Evolutionary conservation across 2,888 invertebrate species (phyloP).

Genomic region (Tenthredo mesomela): DNA sequence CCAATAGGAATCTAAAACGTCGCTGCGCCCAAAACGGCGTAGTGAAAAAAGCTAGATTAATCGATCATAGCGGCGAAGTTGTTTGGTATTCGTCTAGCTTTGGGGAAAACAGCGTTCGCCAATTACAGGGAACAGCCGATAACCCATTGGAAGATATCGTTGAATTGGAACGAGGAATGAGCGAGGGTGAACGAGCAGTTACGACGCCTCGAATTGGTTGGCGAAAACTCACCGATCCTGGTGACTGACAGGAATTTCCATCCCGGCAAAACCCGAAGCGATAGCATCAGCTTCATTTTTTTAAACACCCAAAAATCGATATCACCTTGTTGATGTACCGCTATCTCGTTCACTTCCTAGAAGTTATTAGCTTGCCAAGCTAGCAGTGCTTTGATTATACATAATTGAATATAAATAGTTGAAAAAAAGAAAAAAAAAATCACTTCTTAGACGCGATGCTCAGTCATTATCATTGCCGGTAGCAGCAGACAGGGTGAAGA

Average conservation of each 20-base stretch:
- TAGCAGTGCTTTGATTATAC: constrained; percentile 8
- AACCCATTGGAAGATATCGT: constrained; percentile 45
- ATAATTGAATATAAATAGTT: not conserved
- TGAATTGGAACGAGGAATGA: constrained; percentile 73
- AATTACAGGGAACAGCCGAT: constrained; percentile 14
- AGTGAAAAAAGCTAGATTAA: constrained; percentile 7
- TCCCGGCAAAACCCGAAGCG: constrained; percentile 67
- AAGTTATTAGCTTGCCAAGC: constrained; percentile 46
- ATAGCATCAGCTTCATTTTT: constrained; percentile 72
- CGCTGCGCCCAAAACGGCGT: not conserved
- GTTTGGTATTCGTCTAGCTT: constrained; percentile 1
- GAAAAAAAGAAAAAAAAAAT: too few species aligned
- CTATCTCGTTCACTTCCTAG: constrained; percentile 43
- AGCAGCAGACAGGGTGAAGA: constrained; percentile 75
- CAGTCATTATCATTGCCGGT: constrained; percentile 69
- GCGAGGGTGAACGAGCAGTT: constrained; percentile 72
- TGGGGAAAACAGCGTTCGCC: not conserved
- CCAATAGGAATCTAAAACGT: constrained; percentile 26
- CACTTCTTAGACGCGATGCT: constrained; percentile 24
- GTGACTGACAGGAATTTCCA: constrained; percentile 80
- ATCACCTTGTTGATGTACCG: constrained; percentile 43
- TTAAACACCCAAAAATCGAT: constrained; percentile 33
- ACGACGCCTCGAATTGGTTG: constrained; percentile 76
- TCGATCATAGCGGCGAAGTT: constrained; percentile 6
- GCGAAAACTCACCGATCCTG: constrained; percentile 80